Evolutionary conservation across 2,888 invertebrate species (phyloP).

Genomic region (Machimus atricapillus): DNA sequence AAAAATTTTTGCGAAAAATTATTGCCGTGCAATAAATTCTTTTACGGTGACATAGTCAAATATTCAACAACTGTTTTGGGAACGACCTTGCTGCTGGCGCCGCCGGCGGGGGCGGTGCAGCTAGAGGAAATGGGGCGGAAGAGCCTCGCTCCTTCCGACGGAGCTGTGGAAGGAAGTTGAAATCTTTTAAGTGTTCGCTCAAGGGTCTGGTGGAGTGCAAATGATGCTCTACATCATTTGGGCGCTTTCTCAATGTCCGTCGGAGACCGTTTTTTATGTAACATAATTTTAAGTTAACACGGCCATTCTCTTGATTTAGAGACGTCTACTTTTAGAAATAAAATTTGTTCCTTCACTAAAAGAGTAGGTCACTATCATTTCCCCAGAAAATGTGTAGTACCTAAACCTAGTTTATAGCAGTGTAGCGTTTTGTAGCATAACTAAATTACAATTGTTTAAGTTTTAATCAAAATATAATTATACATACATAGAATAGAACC

Average conservation of each 20-base stretch:
- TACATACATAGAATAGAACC: too few relatives aligned
- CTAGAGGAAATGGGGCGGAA: neutral
- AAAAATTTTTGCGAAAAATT: neutral
- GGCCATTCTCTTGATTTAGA: conserved; percentile 6
- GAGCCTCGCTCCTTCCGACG: neutral
- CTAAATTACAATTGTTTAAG: too few relatives aligned
- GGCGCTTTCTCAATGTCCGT: neutral
- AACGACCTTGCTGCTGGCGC: neutral
- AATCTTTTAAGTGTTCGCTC: conserved; percentile 2
- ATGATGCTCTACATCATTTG: conserved; percentile 18
- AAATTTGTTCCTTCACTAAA: neutral
- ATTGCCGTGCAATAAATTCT: conserved; percentile 7
- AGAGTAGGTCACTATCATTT: neutral
- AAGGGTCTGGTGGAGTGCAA: conserved; percentile 12
- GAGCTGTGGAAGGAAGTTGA: neutral
- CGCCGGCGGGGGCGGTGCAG: neutral
- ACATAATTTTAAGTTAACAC: conserved; percentile 1
- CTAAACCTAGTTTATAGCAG: too few relatives aligned
- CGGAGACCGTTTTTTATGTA: neutral
- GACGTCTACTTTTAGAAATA: neutral
- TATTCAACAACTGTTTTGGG: conserved; percentile 14
- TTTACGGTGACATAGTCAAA: conserved; percentile 10
- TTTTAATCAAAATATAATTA: too few relatives aligned
- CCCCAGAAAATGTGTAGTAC: neutral
- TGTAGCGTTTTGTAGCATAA: too few relatives aligned